A percentile compares a stretch with the other conserved stretches of the same genome.
phyloP scores from a whole-genome alignment of 2,888 invertebrate genomes.

The Drosophila nr. perissopoda region DNA sequence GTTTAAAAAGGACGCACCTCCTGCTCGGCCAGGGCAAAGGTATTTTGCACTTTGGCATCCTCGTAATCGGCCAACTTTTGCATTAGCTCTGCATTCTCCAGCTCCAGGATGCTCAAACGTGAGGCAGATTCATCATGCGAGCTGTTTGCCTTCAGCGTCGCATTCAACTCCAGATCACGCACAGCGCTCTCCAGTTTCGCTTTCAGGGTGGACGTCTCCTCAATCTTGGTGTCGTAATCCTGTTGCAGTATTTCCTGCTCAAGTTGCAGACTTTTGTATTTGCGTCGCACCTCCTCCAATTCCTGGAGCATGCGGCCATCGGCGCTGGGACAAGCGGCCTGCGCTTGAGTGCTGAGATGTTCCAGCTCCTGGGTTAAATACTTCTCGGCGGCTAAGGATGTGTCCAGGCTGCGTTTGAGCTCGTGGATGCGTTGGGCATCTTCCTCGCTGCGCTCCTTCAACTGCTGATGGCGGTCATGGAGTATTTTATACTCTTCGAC shows the following conservation, averaged over 20 bases:
- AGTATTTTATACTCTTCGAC: constrained; percentile 82
- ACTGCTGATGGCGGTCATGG: constrained; percentile 68
- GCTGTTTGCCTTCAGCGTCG: constrained; percentile 22
- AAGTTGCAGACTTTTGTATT: constrained; percentile 56
- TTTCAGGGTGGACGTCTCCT: constrained; percentile 58
- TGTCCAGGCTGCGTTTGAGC: constrained; percentile 81
- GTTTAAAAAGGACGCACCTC: constrained; percentile 66
- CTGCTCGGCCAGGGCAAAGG: constrained; percentile 78
- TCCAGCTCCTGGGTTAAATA: constrained; percentile 83
- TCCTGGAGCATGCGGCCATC: constrained; percentile 56
- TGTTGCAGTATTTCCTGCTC: constrained; percentile 72
- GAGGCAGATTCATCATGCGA: constrained; percentile 52
- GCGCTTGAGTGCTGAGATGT: constrained; percentile 60
- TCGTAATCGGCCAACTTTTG: constrained; percentile 79
- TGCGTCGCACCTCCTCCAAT: constrained; percentile 68
- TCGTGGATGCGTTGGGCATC: constrained; percentile 83
- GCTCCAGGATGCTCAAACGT: constrained; percentile 65
- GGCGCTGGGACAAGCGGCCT: constrained; percentile 12
- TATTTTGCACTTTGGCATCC: constrained; percentile 68
- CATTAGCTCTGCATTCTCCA: constrained; percentile 80
- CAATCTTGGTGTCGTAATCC: constrained; percentile 65
- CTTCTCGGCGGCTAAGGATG: constrained; percentile 77
- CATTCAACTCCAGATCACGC: constrained; percentile 27
- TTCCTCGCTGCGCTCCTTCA: constrained; percentile 71
- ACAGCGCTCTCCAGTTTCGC: constrained; percentile 52